These are phyloP conservation scores for Nannobrachium achirus DNA, from an alignment of 2,113 vertebrate species.

Conservation along the genomic window DNA sequence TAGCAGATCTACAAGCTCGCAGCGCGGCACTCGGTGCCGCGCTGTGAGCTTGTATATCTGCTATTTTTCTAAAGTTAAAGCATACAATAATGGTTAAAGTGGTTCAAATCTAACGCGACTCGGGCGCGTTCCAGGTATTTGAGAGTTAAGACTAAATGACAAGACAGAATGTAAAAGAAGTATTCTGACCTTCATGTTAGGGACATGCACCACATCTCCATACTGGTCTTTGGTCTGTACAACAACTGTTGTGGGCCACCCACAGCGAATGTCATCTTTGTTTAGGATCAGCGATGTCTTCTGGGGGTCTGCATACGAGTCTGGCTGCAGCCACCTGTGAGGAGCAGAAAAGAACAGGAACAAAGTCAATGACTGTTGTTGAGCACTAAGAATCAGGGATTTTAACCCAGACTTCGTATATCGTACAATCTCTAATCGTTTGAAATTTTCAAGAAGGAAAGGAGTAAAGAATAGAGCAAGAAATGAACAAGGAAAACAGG, in stretches of 20 bases:
- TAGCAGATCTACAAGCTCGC: too few relatives aligned
- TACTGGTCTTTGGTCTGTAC: slow-evolving; percentile 99
- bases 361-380: neutral
- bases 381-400: neutral
- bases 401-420: neutral
- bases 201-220: slow-evolving; percentile 96
- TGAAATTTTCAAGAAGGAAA: too few relatives aligned
- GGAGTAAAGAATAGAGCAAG: too few relatives aligned
- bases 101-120: too few relatives aligned
- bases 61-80: too few relatives aligned
- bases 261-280: slow-evolving; percentile 97
- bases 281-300: slow-evolving; percentile 96
- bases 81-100: too few relatives aligned
- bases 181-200: slow-evolving; percentile 93
- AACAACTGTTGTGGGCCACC: slow-evolving; percentile 96
- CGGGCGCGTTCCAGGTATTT: too few relatives aligned
- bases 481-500: too few relatives aligned
- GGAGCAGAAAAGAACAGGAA: slow-evolving; percentile 4
- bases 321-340: slow-evolving; percentile 95
- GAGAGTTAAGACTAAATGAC: neutral
- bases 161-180: neutral
- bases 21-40: too few relatives aligned
- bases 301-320: slow-evolving; percentile 97
- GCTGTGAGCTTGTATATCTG: too few relatives aligned
- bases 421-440: too few relatives aligned